A percentile compares a stretch with the other conserved stretches of the same genome.
Conservation (phyloP, 2,888 invertebrate species). For the Epirrita christyi region DNA sequence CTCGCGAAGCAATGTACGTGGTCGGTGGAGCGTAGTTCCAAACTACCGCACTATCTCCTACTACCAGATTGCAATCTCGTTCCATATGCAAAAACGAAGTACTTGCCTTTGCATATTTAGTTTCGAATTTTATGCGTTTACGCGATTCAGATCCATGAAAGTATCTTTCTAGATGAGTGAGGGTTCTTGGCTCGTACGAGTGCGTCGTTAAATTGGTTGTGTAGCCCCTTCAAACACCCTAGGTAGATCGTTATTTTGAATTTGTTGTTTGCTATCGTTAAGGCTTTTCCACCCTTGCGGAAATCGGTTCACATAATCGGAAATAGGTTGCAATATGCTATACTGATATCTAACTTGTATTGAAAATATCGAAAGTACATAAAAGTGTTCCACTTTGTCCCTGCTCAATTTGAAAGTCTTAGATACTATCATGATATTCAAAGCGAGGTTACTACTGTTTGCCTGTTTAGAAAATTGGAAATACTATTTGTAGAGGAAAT, state of each 20-base stretch:
- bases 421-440: not conserved
- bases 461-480: no score
- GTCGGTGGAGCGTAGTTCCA: constrained; percentile 30
- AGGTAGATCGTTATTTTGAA: constrained; percentile 28
- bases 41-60: constrained; percentile 27
- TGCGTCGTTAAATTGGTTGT: constrained; percentile 26
- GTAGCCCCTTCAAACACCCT: constrained; percentile 19
- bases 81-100: constrained; percentile 35
- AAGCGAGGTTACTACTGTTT: not conserved
- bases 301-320: not conserved
- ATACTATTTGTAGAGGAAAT: not conserved
- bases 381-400: not conserved
- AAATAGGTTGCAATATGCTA: no score
- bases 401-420: not conserved
- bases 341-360: no score
- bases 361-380: not conserved
- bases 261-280: constrained; percentile 15
- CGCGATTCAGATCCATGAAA: constrained; percentile 21
- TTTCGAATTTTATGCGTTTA: constrained; percentile 26
- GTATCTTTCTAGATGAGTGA: constrained; percentile 18
- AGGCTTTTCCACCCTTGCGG: constrained; percentile 11
- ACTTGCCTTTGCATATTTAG: constrained; percentile 27
- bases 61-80: constrained; percentile 45
- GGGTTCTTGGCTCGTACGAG: constrained; percentile 20
- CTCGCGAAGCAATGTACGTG: constrained; percentile 29